Conservation (phyloP, 1,140 invertebrate species). For the Apis cerana region DNA sequence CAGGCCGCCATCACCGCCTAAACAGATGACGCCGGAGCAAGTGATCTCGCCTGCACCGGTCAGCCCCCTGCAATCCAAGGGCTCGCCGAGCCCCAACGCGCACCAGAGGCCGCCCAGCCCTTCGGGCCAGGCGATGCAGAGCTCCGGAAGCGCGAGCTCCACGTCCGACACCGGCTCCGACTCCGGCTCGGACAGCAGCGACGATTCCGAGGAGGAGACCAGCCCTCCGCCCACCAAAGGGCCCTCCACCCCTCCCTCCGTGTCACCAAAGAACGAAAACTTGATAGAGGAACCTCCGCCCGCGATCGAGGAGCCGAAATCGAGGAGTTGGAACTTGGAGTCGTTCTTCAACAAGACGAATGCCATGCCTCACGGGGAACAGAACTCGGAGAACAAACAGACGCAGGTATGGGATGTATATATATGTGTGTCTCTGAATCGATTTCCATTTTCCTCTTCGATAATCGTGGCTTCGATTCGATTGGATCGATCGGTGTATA, state of each 20-base stretch:
- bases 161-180: slow-evolving; percentile 82
- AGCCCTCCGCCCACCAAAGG: slow-evolving; percentile 65
- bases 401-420: slow-evolving; percentile 59
- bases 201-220: slow-evolving; percentile 79
- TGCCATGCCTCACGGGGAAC: slow-evolving; percentile 65
- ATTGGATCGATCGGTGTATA: no score
- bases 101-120: slow-evolving; percentile 75
- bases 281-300: slow-evolving; percentile 73
- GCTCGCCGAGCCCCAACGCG: slow-evolving; percentile 54
- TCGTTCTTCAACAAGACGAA: slow-evolving; percentile 78
- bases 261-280: slow-evolving; percentile 70
- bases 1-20: slow-evolving; percentile 45
- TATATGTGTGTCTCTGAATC: no score
- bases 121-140: slow-evolving; percentile 70
- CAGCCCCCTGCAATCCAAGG: slow-evolving; percentile 48
- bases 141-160: slow-evolving; percentile 77
- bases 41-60: slow-evolving; percentile 54
- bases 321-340: slow-evolving; percentile 80
- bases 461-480: no score
- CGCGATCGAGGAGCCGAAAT: slow-evolving; percentile 76
- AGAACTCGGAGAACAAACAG: slow-evolving; percentile 69
- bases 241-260: slow-evolving; percentile 72
- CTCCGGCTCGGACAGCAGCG: slow-evolving; percentile 80
- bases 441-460: no score
- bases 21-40: slow-evolving; percentile 55